These are phyloP conservation scores for Protodeltote pygarga DNA, from an alignment of 2,888 invertebrate species.

Conservation along the genomic window DNA sequence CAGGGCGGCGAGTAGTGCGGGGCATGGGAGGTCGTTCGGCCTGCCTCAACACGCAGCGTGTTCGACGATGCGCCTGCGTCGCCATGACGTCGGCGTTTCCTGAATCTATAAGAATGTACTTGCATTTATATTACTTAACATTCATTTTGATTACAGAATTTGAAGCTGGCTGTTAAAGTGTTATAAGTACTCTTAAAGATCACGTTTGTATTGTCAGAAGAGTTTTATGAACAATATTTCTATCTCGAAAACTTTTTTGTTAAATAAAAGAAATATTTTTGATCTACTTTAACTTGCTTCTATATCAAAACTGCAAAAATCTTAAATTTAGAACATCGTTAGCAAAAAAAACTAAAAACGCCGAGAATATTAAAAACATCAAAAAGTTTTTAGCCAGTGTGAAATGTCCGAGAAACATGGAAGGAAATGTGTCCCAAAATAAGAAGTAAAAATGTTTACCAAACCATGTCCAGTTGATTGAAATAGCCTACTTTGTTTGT, in stretches of 20 bases:
- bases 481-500: constrained; percentile 22
- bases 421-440: constrained; percentile 32
- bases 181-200: too few species aligned
- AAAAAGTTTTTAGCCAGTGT: too few species aligned
- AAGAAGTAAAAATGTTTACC: constrained; percentile 28
- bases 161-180: too few species aligned
- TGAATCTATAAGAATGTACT: constrained; percentile 43
- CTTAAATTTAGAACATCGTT: not conserved
- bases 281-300: too few species aligned
- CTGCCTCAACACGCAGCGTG: constrained; percentile 82
- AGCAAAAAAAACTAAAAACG: constrained; percentile 16
- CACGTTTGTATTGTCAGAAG: too few species aligned
- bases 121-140: constrained; percentile 15
- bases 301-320: too few species aligned
- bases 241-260: too few species aligned
- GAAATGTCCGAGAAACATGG: constrained; percentile 18
- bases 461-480: constrained; percentile 36
- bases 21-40: constrained; percentile 66
- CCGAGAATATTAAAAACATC: constrained; percentile 28
- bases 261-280: too few species aligned
- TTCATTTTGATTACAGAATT: too few species aligned
- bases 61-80: constrained; percentile 67
- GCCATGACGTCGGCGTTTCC: constrained; percentile 61
- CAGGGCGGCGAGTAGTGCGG: constrained; percentile 25
- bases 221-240: too few species aligned